These are phyloP conservation scores for Caenorhabditis sp. DNA, from an alignment of 2,888 invertebrate species.

Conservation along the genomic window DNA sequence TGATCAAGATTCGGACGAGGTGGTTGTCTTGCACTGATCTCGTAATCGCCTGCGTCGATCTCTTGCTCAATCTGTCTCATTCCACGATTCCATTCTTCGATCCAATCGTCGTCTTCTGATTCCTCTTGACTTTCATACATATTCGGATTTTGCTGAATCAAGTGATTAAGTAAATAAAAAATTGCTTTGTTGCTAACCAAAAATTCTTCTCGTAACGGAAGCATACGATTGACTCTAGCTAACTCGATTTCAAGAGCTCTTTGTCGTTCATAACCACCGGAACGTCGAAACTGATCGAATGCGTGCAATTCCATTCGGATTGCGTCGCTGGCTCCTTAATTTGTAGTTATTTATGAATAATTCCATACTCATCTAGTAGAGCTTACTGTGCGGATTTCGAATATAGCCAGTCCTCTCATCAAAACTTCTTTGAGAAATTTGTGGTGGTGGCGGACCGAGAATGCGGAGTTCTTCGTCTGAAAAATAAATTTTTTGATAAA, in stretches of 20 bases:
- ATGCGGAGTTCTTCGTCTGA: background rate
- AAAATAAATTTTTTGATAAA: background rate
- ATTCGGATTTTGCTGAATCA: background rate
- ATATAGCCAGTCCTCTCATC: background rate
- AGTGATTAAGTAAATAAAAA: background rate
- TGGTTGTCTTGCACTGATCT: background rate
- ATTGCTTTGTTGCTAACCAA: background rate
- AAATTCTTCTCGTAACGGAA: background rate
- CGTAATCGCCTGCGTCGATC: slow-evolving; percentile 8
- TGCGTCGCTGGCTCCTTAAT: background rate
- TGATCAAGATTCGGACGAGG: background rate
- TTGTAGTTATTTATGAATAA: background rate
- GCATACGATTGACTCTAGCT: background rate
- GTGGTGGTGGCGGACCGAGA: background rate
- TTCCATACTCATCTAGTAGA: background rate
- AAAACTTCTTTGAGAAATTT: background rate
- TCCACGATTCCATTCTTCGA: slow-evolving; percentile 4
- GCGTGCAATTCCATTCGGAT: background rate
- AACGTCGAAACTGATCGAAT: background rate
- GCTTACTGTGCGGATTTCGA: background rate
- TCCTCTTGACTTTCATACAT: background rate
- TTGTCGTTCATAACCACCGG: background rate
- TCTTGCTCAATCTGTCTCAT: slow-evolving; percentile 31
- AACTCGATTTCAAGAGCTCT: background rate
- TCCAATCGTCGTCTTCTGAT: slow-evolving; percentile 1